These are phyloP conservation scores for Elmis aenea DNA, from an alignment of 2,888 invertebrate genomes.

Conservation along the genomic window DNA sequence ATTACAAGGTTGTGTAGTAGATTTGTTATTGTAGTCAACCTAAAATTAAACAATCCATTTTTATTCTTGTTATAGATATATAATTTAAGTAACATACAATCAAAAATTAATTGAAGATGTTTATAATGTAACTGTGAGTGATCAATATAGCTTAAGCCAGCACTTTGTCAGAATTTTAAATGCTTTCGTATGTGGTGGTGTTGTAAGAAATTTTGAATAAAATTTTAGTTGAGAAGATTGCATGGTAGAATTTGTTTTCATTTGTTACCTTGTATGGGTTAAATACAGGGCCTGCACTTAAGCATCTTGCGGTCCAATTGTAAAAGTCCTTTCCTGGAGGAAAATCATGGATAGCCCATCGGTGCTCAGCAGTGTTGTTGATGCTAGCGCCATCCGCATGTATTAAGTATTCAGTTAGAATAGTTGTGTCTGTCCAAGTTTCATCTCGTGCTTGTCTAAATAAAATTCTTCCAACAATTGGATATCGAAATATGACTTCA, in stretches of 20 bases:
- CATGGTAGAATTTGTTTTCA: neutral
- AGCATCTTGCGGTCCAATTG: slow-evolving; percentile 82
- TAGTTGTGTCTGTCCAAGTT: slow-evolving; percentile 79
- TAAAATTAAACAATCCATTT: slow-evolving; percentile 25
- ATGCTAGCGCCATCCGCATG: slow-evolving; percentile 80
- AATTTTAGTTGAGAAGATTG: neutral
- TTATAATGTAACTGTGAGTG: no score
- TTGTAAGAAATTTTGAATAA: no score
- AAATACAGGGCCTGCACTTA: slow-evolving; percentile 70
- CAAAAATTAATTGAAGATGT: no score
- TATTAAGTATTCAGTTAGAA: slow-evolving; percentile 77
- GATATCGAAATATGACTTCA: slow-evolving; percentile 75
- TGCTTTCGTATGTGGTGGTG: no score
- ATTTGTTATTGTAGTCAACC: slow-evolving; percentile 58
- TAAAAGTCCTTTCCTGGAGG: slow-evolving; percentile 84
- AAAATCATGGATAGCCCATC: slow-evolving; percentile 79
- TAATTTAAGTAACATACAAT: no score
- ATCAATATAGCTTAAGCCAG: no score
- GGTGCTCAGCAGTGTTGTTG: slow-evolving; percentile 68
- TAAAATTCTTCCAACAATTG: slow-evolving; percentile 77
- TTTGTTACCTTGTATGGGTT: slow-evolving; percentile 68
- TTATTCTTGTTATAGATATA: neutral
- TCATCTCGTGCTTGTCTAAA: slow-evolving; percentile 75
- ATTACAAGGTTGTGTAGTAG: slow-evolving; percentile 54
- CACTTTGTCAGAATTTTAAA: no score